Base-by-base conservation (phyloP, 2,888 invertebrate genomes). In the Laothoe populi region DNA sequence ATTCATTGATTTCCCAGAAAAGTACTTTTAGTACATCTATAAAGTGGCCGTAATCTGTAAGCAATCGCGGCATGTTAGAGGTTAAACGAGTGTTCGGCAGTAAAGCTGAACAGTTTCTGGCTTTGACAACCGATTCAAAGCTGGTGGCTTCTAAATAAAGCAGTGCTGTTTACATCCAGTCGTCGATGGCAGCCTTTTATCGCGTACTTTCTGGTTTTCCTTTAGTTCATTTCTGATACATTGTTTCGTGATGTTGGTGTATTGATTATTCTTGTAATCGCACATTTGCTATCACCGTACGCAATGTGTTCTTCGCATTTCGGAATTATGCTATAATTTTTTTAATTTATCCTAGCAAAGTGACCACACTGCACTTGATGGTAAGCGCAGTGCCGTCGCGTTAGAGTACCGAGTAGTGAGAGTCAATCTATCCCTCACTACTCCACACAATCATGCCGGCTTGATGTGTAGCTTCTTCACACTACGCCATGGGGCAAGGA, bases 61-160 rank as follows among this genome's bases (percentile, higher is more conserved):
- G 71, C 65, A 68, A 73, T 77, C 70, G 66, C 66, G 71, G 69
- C 71, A 69, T 64, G 64, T 66, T 63, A 74, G 74, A 77, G 70
- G 74, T 80, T 74, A 78, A 82, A 81, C 74, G 75, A 68, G 70
- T 74, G 74, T 73, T 76, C 73, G 75, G 75, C 72, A 76, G 73
- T 83, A 81, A 83, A 82, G 65, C 69, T 67, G 71, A 65, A 65
- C 72, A 63, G 73, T 81, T 75, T 77, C 69, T 24, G 46, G 4
- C 46, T 31, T 35, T 31, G 31, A 53, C 53, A 53, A 19, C 53
- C 31, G 11, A 53, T 31, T 53, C 53, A 19, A 35, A 35, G 31
- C 53, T 53, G 53, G 53, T 35, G 53, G 53, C 53, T 53, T 53
- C 31, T 35, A 53, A 31, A 53, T 53, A 53, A 53, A 53, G 31